These are phyloP conservation scores for Fringilla coelebs DNA, from an alignment of 2,797 vertebrate species.

Conservation along the genomic window DNA sequence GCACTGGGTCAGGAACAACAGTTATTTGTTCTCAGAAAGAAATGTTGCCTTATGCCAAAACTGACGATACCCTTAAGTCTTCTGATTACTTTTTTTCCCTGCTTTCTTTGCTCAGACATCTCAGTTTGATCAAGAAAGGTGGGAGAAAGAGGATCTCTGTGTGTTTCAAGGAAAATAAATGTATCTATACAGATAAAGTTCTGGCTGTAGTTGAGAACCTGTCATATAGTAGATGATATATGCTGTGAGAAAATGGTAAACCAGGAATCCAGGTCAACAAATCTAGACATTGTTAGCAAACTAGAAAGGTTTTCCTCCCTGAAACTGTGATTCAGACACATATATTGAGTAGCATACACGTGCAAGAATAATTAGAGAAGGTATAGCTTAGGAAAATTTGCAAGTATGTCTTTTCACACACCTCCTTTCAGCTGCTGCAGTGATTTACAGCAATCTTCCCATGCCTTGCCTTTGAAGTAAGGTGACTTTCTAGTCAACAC, in stretches of 20 bases:
- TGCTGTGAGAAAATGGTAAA: neutral
- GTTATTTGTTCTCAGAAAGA: neutral
- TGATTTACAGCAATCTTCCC: slow-evolving; percentile 7
- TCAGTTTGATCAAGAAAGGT: neutral
- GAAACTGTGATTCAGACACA: neutral
- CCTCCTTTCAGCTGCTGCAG: neutral
- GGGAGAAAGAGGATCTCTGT: neutral
- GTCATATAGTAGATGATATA: neutral
- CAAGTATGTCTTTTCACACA: neutral
- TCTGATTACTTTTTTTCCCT: neutral
- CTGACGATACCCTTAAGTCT: neutral
- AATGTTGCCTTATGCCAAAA: neutral
- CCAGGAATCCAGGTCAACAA: neutral
- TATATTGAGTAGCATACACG: neutral
- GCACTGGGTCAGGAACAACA: neutral
- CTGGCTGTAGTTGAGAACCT: neutral
- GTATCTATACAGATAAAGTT: neutral
- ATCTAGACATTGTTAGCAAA: neutral
- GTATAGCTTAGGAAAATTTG: neutral
- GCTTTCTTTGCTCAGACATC: neutral
- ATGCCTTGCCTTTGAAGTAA: slow-evolving; percentile 10
- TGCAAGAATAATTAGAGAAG: neutral
- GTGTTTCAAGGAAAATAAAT: neutral
- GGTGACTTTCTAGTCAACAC: slow-evolving; percentile 6
- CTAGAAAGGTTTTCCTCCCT: neutral